Conservation (phyloP, 2,888 invertebrate species). For the Rhabditophanes sp. region DNA sequence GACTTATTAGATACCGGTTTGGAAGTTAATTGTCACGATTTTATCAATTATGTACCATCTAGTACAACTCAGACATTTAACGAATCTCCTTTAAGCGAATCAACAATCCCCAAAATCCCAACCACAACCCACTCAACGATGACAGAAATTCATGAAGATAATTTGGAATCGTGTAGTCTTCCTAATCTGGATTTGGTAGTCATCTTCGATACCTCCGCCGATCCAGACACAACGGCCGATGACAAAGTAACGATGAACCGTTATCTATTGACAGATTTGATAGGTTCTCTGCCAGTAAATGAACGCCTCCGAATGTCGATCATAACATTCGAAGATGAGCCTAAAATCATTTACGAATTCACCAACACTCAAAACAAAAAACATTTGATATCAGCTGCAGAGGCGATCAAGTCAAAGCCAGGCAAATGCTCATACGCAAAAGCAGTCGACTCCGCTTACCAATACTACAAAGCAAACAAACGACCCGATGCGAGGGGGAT, state of each 20-base stretch:
- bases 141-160: constrained; percentile 2
- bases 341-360: constrained; percentile 14
- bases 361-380: constrained; percentile 14
- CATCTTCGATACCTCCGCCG: constrained; percentile 21
- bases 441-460: constrained; percentile 15
- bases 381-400: constrained; percentile 14
- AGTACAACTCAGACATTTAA: too few species aligned
- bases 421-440: constrained; percentile 18
- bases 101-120: background rate
- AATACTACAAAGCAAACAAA: constrained; percentile 13
- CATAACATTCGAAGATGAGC: constrained; percentile 15
- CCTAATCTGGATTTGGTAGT: constrained; percentile 21
- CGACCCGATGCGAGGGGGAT: constrained; percentile 17
- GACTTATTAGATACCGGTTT: constrained; percentile 10
- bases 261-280: constrained; percentile 24
- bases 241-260: constrained; percentile 19
- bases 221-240: constrained; percentile 10
- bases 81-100: too few species aligned
- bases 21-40: constrained; percentile 2
- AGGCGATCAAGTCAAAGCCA: constrained; percentile 11
- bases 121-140: background rate
- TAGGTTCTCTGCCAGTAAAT: constrained; percentile 22
- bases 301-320: constrained; percentile 22
- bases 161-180: constrained; percentile 9
- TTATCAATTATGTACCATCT: too few species aligned